phyloP scores from a whole-genome alignment of 2,888 invertebrate genomes.

The Chelonus formosanus region DNA sequence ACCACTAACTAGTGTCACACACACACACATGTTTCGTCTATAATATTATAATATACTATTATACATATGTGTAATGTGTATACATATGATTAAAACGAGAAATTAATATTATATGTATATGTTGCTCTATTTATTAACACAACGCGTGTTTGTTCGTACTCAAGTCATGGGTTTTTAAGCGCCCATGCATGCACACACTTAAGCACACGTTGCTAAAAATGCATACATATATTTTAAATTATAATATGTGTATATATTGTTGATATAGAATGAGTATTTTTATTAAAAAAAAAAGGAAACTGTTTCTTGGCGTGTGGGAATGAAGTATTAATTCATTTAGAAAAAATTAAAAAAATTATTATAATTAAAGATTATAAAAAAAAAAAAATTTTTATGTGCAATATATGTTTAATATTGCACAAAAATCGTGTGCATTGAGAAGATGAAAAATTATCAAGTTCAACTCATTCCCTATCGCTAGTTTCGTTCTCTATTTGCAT shows the following conservation, averaged over 20 bases:
- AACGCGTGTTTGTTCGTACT: conserved; percentile 33
- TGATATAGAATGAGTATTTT: conserved; percentile 58
- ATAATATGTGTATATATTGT: conserved; percentile 55
- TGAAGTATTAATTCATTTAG: conserved; percentile 12
- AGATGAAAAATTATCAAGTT: too few relatives aligned
- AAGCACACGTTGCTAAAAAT: conserved; percentile 37
- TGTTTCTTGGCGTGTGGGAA: conserved; percentile 29
- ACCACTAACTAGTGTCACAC: too few relatives aligned
- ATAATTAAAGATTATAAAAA: too few relatives aligned
- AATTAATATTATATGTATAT: conserved; percentile 62
- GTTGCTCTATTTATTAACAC: conserved; percentile 63
- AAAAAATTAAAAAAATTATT: neutral
- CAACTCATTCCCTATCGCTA: too few relatives aligned
- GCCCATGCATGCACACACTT: conserved; percentile 40
- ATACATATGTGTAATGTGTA: conserved; percentile 40
- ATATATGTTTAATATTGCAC: neutral
- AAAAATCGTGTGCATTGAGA: neutral
- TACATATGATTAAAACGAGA: conserved; percentile 52
- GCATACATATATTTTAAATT: conserved; percentile 38
- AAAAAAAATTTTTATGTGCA: too few relatives aligned
- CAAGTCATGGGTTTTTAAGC: conserved; percentile 26
- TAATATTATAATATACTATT: conserved; percentile 36
- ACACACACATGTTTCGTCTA: conserved; percentile 25
- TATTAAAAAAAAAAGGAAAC: conserved; percentile 44
- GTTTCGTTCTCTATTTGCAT: conserved; percentile 22